Evolutionary conservation across 2,888 invertebrate genomes (phyloP).

Genomic region (Leptopterna dolabrata): DNA sequence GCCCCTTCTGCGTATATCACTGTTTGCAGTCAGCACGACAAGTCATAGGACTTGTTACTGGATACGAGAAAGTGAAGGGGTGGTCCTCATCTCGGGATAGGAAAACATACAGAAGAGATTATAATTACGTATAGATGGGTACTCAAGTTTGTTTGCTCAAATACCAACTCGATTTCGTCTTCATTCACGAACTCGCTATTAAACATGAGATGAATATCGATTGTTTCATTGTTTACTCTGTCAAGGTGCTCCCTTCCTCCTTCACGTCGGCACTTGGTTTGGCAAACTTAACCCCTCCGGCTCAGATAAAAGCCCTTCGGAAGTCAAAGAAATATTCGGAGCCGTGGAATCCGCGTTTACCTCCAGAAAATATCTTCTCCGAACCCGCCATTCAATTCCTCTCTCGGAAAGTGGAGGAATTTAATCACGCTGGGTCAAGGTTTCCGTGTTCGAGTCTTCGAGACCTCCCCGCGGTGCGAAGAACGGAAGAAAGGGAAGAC

Average conservation of each 20-base stretch:
- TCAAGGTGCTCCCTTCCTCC: neutral
- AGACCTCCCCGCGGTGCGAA: neutral
- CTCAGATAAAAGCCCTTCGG: neutral
- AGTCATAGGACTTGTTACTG: too few species aligned
- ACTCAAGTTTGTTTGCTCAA: too few species aligned
- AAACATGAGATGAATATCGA: neutral
- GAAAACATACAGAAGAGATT: too few species aligned
- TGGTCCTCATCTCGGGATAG: too few species aligned
- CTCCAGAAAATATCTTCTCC: neutral
- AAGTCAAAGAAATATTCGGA: neutral
- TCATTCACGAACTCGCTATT: too few species aligned
- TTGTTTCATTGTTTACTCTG: neutral
- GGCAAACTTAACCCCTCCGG: neutral
- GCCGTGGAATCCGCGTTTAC: neutral
- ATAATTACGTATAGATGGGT: too few species aligned
- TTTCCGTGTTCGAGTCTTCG: conserved; percentile 26
- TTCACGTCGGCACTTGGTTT: neutral
- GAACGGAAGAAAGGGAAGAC: neutral
- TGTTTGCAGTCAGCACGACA: too few species aligned
- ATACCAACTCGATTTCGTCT: too few species aligned
- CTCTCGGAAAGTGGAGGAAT: conserved; percentile 30
- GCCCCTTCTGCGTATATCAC: too few species aligned
- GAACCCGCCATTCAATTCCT: conserved; percentile 20
- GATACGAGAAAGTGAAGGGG: too few species aligned
- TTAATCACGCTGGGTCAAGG: conserved; percentile 42